phyloP scores from a whole-genome alignment of 2,888 invertebrate species.

The Trachelus troglodyta region DNA sequence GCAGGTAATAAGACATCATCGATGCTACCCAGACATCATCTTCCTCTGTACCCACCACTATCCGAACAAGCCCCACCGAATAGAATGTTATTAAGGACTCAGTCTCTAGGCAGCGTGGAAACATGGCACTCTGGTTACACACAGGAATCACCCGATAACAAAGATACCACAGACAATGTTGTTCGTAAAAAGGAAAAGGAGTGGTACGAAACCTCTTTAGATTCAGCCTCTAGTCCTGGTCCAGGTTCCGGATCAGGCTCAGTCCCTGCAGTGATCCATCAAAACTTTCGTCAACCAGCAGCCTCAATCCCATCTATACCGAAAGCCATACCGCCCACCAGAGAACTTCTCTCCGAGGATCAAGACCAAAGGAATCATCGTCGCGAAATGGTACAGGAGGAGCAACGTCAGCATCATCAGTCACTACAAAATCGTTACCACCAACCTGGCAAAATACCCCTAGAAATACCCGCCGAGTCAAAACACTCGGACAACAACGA shows the following conservation, averaged over 20 bases:
- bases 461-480: slow-evolving; percentile 71
- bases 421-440: slow-evolving; percentile 40
- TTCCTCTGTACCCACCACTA: slow-evolving; percentile 28
- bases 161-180: slow-evolving; percentile 38
- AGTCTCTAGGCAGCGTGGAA: slow-evolving; percentile 72
- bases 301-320: not conserved
- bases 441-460: slow-evolving; percentile 68
- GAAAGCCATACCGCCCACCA: not conserved
- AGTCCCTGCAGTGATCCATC: not conserved
- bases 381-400: slow-evolving; percentile 5
- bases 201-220: slow-evolving; percentile 78
- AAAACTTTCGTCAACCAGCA: not conserved
- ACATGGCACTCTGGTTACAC: slow-evolving; percentile 51
- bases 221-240: slow-evolving; percentile 67
- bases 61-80: slow-evolving; percentile 54
- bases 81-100: slow-evolving; percentile 68
- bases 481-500: slow-evolving; percentile 68
- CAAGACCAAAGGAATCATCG: not conserved
- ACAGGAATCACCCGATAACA: slow-evolving; percentile 43
- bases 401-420: slow-evolving; percentile 15
- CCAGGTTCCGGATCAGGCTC: slow-evolving; percentile 53
- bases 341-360: not conserved
- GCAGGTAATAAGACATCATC: slow-evolving; percentile 27
- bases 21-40: not conserved
- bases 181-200: slow-evolving; percentile 70